phyloP scores from a whole-genome alignment of 2,888 invertebrate genomes.

The Ametastegia equiseti region DNA sequence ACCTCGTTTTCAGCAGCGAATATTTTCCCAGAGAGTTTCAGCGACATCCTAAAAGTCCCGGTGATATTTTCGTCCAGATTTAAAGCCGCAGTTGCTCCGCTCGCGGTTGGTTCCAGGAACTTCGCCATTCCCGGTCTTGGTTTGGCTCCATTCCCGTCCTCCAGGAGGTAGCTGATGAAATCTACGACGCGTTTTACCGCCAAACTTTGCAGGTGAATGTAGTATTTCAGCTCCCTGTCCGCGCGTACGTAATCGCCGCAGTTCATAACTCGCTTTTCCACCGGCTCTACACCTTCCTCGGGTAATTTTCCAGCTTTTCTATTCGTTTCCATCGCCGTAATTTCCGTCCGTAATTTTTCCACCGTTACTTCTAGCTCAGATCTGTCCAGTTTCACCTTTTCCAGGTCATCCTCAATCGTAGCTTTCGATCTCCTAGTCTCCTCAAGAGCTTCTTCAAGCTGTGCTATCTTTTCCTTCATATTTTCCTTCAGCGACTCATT shows the following conservation, averaged over 20 bases:
- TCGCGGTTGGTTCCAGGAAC: conserved; percentile 6
- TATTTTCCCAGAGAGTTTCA: conserved; percentile 13
- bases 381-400: not conserved
- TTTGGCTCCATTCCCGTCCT: not conserved
- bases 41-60: conserved; percentile 27
- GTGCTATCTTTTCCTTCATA: conserved; percentile 35
- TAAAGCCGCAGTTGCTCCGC: not conserved
- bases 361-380: not conserved
- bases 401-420: not conserved
- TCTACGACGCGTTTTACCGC: conserved; percentile 31
- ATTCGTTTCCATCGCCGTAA: not conserved
- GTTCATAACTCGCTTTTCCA: not conserved
- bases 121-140: not conserved
- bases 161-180: conserved; percentile 42
- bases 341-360: not conserved
- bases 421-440: conserved; percentile 18
- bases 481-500: conserved; percentile 49
- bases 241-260: conserved; percentile 31
- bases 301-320: not conserved
- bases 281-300: not conserved
- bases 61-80: conserved; percentile 11
- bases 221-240: conserved; percentile 25
- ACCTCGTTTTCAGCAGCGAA: conserved; percentile 1
- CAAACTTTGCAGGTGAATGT: conserved; percentile 30
- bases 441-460: conserved; percentile 19